These are phyloP conservation scores for Aspidapion aeneum DNA, from an alignment of 2,888 invertebrate species.

Conservation along the genomic window DNA sequence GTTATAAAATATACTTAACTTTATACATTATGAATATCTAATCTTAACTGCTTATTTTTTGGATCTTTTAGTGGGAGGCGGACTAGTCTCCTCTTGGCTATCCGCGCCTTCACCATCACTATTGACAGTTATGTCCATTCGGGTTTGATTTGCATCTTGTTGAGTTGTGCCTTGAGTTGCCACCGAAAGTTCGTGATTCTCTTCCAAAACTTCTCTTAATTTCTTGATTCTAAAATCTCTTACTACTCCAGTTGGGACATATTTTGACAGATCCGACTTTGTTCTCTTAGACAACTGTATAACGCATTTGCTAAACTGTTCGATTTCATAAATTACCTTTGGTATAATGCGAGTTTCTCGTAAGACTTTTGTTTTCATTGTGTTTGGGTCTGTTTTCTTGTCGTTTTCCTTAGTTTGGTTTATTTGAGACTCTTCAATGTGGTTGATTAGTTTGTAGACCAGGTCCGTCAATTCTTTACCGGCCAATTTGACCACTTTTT, in stretches of 20 bases:
- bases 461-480: conserved; percentile 57
- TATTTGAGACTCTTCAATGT: conserved; percentile 54
- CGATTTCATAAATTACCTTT: conserved; percentile 60
- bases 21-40: too few species aligned
- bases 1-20: too few species aligned
- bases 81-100: background rate
- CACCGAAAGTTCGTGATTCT: background rate
- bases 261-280: conserved; percentile 54
- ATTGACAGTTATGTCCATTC: background rate
- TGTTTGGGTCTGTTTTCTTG: conserved; percentile 38
- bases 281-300: conserved; percentile 58
- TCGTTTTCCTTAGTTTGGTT: conserved; percentile 33
- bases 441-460: conserved; percentile 56
- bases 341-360: conserved; percentile 63
- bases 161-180: background rate
- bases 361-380: conserved; percentile 52
- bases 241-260: conserved; percentile 59
- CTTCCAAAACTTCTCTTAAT: conserved; percentile 53
- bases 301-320: conserved; percentile 59
- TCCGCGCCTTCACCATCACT: background rate
- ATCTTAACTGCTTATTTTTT: background rate
- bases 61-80: background rate
- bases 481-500: conserved; percentile 54
- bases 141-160: background rate
- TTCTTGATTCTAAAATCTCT: conserved; percentile 59